Evolutionary conservation across 2,888 invertebrate genomes (phyloP), one percentile per base, ranked within the genome.

Genomic region (Lamproptera curius): DNA sequence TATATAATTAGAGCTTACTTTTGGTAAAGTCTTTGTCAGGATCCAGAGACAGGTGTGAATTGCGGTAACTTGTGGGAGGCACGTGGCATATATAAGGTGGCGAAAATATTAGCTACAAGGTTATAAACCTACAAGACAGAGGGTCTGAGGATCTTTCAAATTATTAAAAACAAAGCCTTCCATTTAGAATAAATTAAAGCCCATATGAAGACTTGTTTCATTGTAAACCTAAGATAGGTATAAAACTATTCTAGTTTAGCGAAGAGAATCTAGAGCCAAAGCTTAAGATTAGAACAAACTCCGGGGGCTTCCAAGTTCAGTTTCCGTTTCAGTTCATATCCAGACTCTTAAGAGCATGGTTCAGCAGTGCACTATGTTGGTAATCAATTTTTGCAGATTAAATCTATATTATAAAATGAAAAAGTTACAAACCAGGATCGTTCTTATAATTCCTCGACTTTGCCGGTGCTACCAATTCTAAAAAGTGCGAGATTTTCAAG

Each of bases 401-500:
- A 34, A 34, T 34, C 11, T n/a, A 5, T n/a, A 34, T n/a, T 13
- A n/a, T 6, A 4, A 34, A 34, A 34, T 34, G 11, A 34, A 13
- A 4, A 13, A 34, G 5, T 3, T n/a, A 13, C 34, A 34, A 34
- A 14, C 34, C 34, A 34, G 34, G 34, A 34, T n/a, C 34, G 10
- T 34, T 34, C 34, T 34, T 34, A 34, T 6, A 5, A 34, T 13
- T 13, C 14, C 10, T n/a, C n/a, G n/a, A n/a, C 10, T 34, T 5
- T n/a, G 5, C 11, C 34, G 5, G 10, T 14, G 10, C 10, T 5
- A 34, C 11, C 11, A 34, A 34, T 6, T 34, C 10, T n/a, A 34
- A 10, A n/a, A 34, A 34, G 10, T 34, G 34, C 34, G 34, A 34
- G 34, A n/a, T 34, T 34, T 34, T 34, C 14, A 14, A 34, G 34